These are phyloP conservation scores for Taurulus bubalis DNA, from an alignment of 2,113 vertebrate species.

Conservation along the genomic window DNA sequence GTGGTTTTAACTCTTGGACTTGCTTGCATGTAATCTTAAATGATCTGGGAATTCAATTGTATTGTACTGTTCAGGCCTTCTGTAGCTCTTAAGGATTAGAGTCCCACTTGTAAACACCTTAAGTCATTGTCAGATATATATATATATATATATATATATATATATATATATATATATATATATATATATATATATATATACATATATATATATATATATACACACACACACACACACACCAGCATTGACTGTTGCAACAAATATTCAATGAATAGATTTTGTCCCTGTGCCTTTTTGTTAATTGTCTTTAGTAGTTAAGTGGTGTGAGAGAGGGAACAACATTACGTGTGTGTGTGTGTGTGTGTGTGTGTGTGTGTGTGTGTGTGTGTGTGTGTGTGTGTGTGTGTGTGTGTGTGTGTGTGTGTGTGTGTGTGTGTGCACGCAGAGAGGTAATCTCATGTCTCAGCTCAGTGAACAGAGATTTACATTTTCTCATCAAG, in stretches of 20 bases:
- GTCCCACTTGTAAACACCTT: background rate
- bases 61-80: background rate
- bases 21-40: slow-evolving; percentile 21
- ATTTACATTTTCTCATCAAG: slow-evolving; percentile 58
- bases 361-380: slow-evolving; percentile 12
- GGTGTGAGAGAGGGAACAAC: slow-evolving; percentile 12
- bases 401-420: slow-evolving; percentile 11
- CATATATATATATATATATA: background rate
- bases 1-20: background rate
- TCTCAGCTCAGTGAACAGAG: slow-evolving; percentile 42
- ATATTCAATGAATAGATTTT: slow-evolving; percentile 27
- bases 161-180: too few species aligned
- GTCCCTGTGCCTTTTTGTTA: slow-evolving; percentile 1
- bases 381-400: slow-evolving; percentile 1
- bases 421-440: slow-evolving; percentile 16
- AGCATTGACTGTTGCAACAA: background rate
- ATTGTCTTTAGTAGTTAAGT: slow-evolving; percentile 35
- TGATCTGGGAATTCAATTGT: background rate
- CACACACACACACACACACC: too few species aligned
- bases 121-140: too few species aligned
- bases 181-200: too few species aligned
- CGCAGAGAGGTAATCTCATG: slow-evolving; percentile 40
- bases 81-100: background rate
- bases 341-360: slow-evolving; percentile 2
- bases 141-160: too few species aligned